Conservation (phyloP, 2,797 vertebrate species). For the Galago senegalensis region DNA sequence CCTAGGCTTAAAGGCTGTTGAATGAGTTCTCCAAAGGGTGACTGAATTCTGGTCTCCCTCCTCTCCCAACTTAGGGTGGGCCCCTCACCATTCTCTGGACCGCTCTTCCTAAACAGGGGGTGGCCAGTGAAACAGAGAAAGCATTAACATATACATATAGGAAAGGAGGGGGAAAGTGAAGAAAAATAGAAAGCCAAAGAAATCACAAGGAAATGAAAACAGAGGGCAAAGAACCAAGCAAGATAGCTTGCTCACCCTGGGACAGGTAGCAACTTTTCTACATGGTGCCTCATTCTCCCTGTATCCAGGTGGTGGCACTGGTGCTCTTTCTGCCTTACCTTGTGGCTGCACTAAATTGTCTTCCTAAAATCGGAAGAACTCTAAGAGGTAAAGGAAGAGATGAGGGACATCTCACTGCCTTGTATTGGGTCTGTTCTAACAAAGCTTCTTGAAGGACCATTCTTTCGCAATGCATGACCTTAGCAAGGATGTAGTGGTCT, state of each 20-base stretch:
- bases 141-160: neutral
- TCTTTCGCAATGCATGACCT: neutral
- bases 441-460: constrained; percentile 19
- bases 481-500: neutral
- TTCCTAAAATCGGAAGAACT: constrained; percentile 48
- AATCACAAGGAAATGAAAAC: neutral
- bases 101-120: neutral
- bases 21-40: neutral
- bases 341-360: constrained; percentile 16
- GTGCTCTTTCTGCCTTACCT: constrained; percentile 80
- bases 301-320: constrained; percentile 85
- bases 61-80: neutral
- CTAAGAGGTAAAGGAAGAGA: constrained; percentile 21
- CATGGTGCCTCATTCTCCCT: constrained; percentile 72
- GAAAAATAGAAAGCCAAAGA: constrained; percentile 3
- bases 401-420: neutral
- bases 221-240: neutral
- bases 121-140: neutral
- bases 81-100: neutral
- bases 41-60: neutral
- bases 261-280: neutral
- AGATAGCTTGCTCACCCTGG: neutral
- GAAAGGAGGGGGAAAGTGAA: neutral
- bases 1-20: neutral
- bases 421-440: neutral